A percentile compares a stretch with the other conserved stretches of the same genome.
Evolutionary conservation across 37 sponge, comb jelly and placozoan species (phyloP).

Genomic region (Diacarnus erythraeanus): DNA sequence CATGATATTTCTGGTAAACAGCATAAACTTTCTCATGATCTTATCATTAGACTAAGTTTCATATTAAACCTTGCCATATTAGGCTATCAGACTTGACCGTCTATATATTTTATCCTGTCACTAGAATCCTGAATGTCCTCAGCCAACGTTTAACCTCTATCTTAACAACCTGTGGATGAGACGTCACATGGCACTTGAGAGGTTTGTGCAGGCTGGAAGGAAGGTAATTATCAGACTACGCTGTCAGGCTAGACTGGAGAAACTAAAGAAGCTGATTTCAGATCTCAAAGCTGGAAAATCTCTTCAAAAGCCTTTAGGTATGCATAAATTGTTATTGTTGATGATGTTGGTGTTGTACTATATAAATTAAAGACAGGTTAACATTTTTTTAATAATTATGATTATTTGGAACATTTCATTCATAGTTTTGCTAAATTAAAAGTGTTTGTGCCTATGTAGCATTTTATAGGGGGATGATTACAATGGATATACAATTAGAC

Average conservation of each 20-base stretch:
- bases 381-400: background rate
- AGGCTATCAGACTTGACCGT: background rate
- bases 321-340: background rate
- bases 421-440: too few species aligned
- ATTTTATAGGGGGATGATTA: too few species aligned
- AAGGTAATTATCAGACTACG: constrained; percentile 48
- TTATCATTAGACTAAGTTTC: too few species aligned
- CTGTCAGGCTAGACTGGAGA: constrained; percentile 36
- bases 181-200: constrained; percentile 32
- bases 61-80: too few species aligned
- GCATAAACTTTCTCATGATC: too few species aligned
- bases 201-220: constrained; percentile 79
- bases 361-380: background rate
- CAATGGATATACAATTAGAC: too few species aligned
- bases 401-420: too few species aligned
- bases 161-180: constrained; percentile 50
- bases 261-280: constrained; percentile 6
- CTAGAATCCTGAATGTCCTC: background rate
- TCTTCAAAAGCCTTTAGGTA: constrained; percentile 14
- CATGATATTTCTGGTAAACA: too few species aligned
- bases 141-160: constrained; percentile 55
- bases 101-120: too few species aligned
- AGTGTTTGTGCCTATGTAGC: too few species aligned
- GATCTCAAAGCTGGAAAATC: constrained; percentile 27
- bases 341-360: background rate